Evolutionary conservation across 2,888 invertebrate species (phyloP), one percentile per base, ranked within the genome.

Genomic region (Euspilapteryx auroguttella): DNA sequence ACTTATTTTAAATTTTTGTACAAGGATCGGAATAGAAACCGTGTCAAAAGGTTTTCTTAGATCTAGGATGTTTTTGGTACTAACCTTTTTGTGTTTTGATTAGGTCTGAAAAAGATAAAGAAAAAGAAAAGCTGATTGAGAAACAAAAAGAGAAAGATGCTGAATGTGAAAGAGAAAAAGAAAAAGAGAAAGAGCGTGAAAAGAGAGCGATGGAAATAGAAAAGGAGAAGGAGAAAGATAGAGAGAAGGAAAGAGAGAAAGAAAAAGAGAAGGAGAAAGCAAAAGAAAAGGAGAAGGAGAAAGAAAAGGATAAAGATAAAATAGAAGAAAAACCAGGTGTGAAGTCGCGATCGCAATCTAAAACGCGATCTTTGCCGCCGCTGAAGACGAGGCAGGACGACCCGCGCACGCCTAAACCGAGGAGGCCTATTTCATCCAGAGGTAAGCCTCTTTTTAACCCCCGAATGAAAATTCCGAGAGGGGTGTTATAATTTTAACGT

Each of bases 281-380:
- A 41, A 41, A 21, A 30, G 37, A 22, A 34, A 40, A 30, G 36
- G 39, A 33, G 44, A 38, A 8, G 35, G 43, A 25, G 30, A 37
- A 34, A 31, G 39, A 33, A 29, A 44, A 32, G 30, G 42, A 27
- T 37, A 39, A 51, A 47, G 25, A 37, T 51, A 41, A 28, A 42
- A 7, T 17, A 23, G 32, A 42, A 28, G 37, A 47, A 23, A 37
- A 53, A 10, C 47, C 53, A 2, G 41, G 47, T 0, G 27, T 54
- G 2, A 69, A 68, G 32, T 52, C 63, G 3, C 57, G 71, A 1
- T 68, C 71, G 2, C 62, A 58, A 32, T 71, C 73, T 2, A 71
- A 69, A 30, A 62, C 54, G 1, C 62, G 73, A 3, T 52, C 54
- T 10, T 32, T 54, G 8, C 52, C 58, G 3, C 58, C 61, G 0